phyloP scores from a whole-genome alignment of 1,140 invertebrate genomes.

The Zaprionus tsacasi region DNA sequence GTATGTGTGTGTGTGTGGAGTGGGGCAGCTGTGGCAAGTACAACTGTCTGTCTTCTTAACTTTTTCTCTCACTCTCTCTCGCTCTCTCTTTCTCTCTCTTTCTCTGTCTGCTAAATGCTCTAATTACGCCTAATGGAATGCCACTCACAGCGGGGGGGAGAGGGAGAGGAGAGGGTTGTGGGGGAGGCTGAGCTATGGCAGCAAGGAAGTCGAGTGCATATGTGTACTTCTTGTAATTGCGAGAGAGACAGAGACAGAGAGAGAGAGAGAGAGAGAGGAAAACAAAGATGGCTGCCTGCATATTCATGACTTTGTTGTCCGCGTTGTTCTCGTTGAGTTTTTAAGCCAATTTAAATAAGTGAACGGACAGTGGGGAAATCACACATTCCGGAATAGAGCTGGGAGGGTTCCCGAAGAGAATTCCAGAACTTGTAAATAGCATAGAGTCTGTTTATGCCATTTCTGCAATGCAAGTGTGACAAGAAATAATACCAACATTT shows the following conservation, averaged over 20 bases:
- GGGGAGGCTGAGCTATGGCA: neutral
- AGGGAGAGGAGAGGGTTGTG: neutral
- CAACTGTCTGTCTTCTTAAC: slow-evolving; percentile 51
- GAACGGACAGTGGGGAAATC: slow-evolving; percentile 12
- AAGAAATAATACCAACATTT: too few species aligned
- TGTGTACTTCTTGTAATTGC: slow-evolving; percentile 59
- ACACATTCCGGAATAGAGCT: neutral
- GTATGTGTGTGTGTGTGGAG: neutral
- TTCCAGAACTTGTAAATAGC: too few species aligned
- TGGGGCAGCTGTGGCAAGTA: slow-evolving; percentile 3
- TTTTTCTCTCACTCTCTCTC: slow-evolving; percentile 47
- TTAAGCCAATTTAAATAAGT: slow-evolving; percentile 77
- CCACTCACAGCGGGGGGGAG: slow-evolving; percentile 28
- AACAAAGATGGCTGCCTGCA: slow-evolving; percentile 33
- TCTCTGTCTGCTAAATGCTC: slow-evolving; percentile 77
- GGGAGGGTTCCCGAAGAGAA: too few species aligned
- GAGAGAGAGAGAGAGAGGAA: too few species aligned
- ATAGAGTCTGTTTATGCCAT: slow-evolving; percentile 36
- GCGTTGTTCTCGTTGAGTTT: slow-evolving; percentile 69
- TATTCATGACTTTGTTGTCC: slow-evolving; percentile 67
- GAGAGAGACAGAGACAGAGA: slow-evolving; percentile 5
- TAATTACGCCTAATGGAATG: slow-evolving; percentile 81
- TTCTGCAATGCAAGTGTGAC: slow-evolving; percentile 23
- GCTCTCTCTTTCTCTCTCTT: too few species aligned
- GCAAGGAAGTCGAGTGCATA: slow-evolving; percentile 27